Percentiles rank a stretch among this genome's conserved stretches.
Conservation (phyloP, 2,888 invertebrate species). For the Eugnorisma glareosa region DNA sequence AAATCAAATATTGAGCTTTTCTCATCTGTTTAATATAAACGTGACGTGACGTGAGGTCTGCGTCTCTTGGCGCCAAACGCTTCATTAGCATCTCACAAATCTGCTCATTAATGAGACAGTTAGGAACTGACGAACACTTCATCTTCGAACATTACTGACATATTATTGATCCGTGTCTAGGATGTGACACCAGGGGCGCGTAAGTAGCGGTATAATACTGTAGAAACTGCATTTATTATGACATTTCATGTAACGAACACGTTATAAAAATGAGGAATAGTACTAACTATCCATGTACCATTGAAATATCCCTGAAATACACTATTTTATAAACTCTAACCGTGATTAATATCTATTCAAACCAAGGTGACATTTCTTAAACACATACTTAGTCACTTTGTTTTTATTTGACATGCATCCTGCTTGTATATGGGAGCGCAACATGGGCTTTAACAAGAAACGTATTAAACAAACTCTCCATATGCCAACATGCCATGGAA, state of each 20-base stretch:
- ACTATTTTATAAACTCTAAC: neutral
- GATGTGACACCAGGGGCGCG: neutral
- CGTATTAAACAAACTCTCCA: no score
- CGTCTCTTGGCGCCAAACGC: conserved; percentile 8
- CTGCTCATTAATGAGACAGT: conserved; percentile 24
- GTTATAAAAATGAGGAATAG: neutral
- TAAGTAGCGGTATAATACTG: neutral
- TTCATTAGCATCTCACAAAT: conserved; percentile 22
- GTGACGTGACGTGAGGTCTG: neutral
- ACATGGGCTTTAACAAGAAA: no score
- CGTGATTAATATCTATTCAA: neutral
- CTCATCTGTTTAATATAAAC: neutral
- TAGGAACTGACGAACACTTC: neutral
- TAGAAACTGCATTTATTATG: neutral
- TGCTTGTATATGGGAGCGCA: no score
- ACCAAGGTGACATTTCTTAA: neutral
- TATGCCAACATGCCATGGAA: no score
- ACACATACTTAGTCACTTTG: neutral
- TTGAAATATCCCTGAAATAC: neutral
- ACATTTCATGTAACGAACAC: neutral
- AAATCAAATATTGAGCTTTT: neutral
- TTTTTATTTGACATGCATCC: no score
- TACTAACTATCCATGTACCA: neutral
- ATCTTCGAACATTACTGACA: conserved; percentile 11
- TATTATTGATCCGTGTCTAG: conserved; percentile 16